Evolutionary conservation across 2,888 invertebrate genomes (phyloP).

Genomic region (Odiellus spinosus): DNA sequence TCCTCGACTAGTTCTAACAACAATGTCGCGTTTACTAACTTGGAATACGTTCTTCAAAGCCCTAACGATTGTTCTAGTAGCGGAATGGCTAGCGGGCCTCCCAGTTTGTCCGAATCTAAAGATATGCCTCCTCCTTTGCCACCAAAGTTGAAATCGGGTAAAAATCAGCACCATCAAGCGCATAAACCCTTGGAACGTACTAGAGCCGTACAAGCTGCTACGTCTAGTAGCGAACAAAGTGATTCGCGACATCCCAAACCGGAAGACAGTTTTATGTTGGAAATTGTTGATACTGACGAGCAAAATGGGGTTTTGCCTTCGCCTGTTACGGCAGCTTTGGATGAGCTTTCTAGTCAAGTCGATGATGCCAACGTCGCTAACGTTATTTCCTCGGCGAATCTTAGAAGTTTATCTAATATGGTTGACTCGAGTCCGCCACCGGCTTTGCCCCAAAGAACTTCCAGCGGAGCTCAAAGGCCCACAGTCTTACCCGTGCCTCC

Average conservation of each 20-base stretch:
- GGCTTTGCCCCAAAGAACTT: constrained; percentile 14
- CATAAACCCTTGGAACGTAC: constrained; percentile 63
- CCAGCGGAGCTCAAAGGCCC: constrained; percentile 13
- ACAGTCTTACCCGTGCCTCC: constrained; percentile 9
- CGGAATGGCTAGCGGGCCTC: constrained; percentile 8
- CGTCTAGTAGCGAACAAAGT: constrained; percentile 8
- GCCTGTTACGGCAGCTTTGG: too few species aligned
- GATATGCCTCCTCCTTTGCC: constrained; percentile 44
- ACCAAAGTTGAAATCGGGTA: constrained; percentile 38
- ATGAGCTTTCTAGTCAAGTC: neutral
- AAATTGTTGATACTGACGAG: constrained; percentile 22
- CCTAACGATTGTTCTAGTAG: constrained; percentile 5
- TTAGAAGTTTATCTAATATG: constrained; percentile 1
- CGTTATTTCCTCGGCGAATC: constrained; percentile 6
- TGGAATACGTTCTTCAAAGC: constrained; percentile 16
- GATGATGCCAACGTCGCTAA: constrained; percentile 8
- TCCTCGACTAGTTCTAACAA: constrained; percentile 7
- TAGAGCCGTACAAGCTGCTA: constrained; percentile 32
- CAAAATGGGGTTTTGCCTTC: constrained; percentile 7
- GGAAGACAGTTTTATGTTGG: constrained; percentile 20
- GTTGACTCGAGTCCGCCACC: constrained; percentile 13
- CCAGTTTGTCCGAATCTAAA: constrained; percentile 7
- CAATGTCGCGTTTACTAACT: constrained; percentile 20
- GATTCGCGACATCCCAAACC: constrained; percentile 12
- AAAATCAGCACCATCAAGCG: constrained; percentile 33